phyloP scores from a whole-genome alignment of 2,113 vertebrate genomes.

The Lutjanus erythropterus region DNA sequence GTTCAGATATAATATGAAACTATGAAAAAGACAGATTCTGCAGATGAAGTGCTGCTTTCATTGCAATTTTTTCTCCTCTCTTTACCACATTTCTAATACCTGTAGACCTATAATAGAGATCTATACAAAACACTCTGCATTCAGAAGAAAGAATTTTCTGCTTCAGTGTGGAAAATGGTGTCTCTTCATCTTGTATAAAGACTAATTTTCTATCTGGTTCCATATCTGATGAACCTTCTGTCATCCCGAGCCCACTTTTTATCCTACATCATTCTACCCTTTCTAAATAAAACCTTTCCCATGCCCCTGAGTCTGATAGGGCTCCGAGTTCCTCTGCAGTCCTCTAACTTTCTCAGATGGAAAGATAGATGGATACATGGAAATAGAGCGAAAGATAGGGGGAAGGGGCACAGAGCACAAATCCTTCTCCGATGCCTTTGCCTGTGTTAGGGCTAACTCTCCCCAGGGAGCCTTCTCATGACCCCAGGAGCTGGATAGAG shows the following conservation, averaged over 20 bases:
- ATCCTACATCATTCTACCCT: not conserved
- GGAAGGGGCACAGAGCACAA: conserved; percentile 44
- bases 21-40: not conserved
- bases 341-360: conserved; percentile 38
- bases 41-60: not conserved
- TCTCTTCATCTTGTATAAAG: not conserved
- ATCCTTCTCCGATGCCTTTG: conserved; percentile 58
- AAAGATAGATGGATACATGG: conserved; percentile 45
- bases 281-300: conserved; percentile 54
- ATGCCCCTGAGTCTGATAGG: conserved; percentile 46
- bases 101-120: not conserved
- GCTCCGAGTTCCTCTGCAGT: conserved; percentile 25
- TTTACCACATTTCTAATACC: too few relatives aligned
- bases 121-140: too few relatives aligned
- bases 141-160: not conserved
- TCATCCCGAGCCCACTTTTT: conserved; percentile 5
- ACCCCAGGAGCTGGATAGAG: conserved; percentile 50
- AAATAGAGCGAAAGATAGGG: conserved; percentile 28
- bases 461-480: conserved; percentile 55
- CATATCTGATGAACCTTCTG: not conserved
- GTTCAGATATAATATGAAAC: not conserved
- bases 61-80: too few relatives aligned
- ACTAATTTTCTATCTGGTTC: not conserved
- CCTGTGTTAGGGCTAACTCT: conserved; percentile 37
- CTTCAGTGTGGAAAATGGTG: not conserved